Base-by-base conservation (phyloP, 2,113 vertebrate species). In the Psettodes erumei region DNA sequence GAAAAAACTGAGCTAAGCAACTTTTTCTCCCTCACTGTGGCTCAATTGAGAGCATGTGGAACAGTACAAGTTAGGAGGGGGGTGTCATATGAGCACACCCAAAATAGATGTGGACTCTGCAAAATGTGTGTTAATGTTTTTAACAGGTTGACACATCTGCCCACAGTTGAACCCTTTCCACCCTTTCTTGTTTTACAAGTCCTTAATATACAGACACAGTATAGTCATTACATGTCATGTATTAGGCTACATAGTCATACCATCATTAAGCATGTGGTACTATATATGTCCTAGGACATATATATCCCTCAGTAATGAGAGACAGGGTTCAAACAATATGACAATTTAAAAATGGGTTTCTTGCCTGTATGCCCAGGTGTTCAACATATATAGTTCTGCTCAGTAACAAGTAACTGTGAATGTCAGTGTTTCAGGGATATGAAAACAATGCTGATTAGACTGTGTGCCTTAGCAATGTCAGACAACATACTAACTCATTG, bases 1-100 rank as follows among this genome's bases (percentile, higher is more conserved):
- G 32, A 75, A 86, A 81, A 15, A 56, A 79, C 79, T 82, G 73
- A 86, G 84, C 79, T 84, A 45, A 85, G 84, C 82, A 86, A 85
- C 75, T 84, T 88, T 79, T 69, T 18, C 38, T 33, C 59, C 38
- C 50, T 23, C 77, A 50, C 67, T 55, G 75, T 15, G 55, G 69
- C 60, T 71, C 5, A 2, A 56, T 33, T 53, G 19, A 79, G 43
- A 21, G 18, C 45, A 70, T 60, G 43, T 75, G 48, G 63, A 76
- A 48, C 73, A 40, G 48, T 7, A 23, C 33, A 58, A 79, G 68
- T 38, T 33, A 30, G 40, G 59, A 40, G 84, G 35, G 40, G 59
- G 45, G 84, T 74, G n/a, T 85, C 61, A 45, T 43, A 47, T 16
- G 48, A 54, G 77, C 51, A 73, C 28, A n/a, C 13, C 33, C 2